Conservation (phyloP, 2,113 vertebrate genomes). For the Mirounga angustirostris region DNA sequence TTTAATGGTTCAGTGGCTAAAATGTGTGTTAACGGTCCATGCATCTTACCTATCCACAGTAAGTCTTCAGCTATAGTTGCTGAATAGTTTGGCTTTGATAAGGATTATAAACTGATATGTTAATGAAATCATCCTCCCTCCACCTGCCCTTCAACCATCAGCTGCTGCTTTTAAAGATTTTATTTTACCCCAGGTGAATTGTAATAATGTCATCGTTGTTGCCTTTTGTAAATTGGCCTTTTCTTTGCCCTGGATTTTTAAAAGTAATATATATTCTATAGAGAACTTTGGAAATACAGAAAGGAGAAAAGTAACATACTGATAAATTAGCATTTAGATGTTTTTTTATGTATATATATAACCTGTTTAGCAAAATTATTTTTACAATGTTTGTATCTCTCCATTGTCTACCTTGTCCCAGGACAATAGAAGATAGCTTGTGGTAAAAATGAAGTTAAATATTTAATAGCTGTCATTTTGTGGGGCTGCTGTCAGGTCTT, state of each 20-base stretch:
- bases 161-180: conserved; percentile 16
- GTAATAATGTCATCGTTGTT: background rate
- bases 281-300: background rate
- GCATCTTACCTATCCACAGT: conserved; percentile 98
- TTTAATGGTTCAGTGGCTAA: conserved; percentile 96
- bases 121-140: background rate
- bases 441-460: background rate
- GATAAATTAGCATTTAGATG: background rate
- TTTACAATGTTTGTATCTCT: background rate
- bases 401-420: background rate
- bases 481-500: background rate
- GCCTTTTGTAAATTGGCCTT: background rate
- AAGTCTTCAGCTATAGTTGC: conserved; percentile 83
- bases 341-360: background rate
- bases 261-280: background rate
- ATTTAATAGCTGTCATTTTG: background rate
- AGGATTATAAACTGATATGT: background rate
- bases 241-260: conserved; percentile 1
- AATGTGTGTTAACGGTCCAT: conserved; percentile 94
- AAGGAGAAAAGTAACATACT: background rate
- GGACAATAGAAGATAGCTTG: background rate
- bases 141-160: background rate
- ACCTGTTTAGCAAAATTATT: background rate
- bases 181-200: background rate
- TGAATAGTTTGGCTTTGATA: background rate